Evolutionary conservation across 2,888 invertebrate species (phyloP).

Genomic region (Lydus trimaculatus): DNA sequence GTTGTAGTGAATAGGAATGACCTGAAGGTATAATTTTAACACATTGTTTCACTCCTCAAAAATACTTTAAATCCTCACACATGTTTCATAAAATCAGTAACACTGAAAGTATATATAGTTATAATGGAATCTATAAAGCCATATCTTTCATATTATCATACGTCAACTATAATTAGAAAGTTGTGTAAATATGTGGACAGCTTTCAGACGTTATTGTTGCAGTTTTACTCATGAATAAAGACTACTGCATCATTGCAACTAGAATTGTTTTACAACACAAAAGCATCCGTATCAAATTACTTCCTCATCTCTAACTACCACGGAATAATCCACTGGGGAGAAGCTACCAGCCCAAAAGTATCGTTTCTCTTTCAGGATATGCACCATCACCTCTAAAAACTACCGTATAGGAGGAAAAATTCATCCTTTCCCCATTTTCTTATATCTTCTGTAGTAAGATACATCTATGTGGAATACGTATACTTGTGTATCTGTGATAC

Average conservation of each 20-base stretch:
- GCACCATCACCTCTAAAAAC: not conserved
- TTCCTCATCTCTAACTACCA: constrained; percentile 12
- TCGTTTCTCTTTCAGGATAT: constrained; percentile 17
- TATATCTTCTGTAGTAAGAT: not conserved
- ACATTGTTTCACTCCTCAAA: not conserved
- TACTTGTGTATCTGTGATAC: not conserved
- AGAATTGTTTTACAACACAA: constrained; percentile 17
- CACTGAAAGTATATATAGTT: not conserved
- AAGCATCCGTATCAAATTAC: constrained; percentile 28
- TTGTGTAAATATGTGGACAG: not conserved
- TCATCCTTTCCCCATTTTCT: not conserved
- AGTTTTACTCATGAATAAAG: not conserved
- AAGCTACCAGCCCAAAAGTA: constrained; percentile 5
- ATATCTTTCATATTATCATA: not conserved
- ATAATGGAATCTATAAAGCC: not conserved
- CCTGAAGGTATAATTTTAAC: not conserved
- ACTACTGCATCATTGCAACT: not conserved
- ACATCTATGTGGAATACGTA: not conserved
- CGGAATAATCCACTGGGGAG: constrained; percentile 24
- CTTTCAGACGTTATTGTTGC: not conserved
- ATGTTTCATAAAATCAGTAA: not conserved
- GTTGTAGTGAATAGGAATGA: not conserved
- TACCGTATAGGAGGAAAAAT: not conserved
- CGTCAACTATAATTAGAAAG: not conserved
- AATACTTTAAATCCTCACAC: not conserved